Conservation (phyloP, 2,888 invertebrate genomes). For the Rhaphigaster nebulosa region DNA sequence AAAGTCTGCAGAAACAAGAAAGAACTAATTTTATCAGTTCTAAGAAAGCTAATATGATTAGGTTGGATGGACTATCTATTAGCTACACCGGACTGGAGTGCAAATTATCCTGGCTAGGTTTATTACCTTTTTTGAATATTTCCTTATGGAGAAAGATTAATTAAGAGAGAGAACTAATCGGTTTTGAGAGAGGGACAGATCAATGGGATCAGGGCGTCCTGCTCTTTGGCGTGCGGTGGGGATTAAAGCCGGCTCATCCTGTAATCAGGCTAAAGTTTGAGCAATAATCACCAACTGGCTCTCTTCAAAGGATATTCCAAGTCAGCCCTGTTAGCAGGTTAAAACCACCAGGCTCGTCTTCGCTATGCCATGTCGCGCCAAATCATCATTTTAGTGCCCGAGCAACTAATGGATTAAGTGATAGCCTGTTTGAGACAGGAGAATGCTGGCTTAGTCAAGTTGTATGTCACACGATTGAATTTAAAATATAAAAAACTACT, state of each 20-base stretch:
- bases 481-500: no score
- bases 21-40: no score
- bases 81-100: neutral
- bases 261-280: conserved; percentile 39
- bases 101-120: neutral
- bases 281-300: conserved; percentile 25
- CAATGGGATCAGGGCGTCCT: neutral
- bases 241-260: conserved; percentile 24
- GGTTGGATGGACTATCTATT: neutral
- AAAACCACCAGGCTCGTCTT: neutral
- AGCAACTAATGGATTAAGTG: no score
- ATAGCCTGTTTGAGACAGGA: no score
- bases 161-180: conserved; percentile 31
- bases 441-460: no score
- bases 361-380: neutral
- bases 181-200: conserved; percentile 24
- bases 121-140: neutral
- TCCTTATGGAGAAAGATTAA: neutral
- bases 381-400: neutral
- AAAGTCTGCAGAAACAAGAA: no score
- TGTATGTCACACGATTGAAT: no score
- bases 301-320: neutral
- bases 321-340: neutral
- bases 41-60: no score
- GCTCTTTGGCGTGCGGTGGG: conserved; percentile 11